These are phyloP conservation scores for Oxycera nigricornis DNA, from an alignment of 2,888 invertebrate genomes.

Conservation along the genomic window DNA sequence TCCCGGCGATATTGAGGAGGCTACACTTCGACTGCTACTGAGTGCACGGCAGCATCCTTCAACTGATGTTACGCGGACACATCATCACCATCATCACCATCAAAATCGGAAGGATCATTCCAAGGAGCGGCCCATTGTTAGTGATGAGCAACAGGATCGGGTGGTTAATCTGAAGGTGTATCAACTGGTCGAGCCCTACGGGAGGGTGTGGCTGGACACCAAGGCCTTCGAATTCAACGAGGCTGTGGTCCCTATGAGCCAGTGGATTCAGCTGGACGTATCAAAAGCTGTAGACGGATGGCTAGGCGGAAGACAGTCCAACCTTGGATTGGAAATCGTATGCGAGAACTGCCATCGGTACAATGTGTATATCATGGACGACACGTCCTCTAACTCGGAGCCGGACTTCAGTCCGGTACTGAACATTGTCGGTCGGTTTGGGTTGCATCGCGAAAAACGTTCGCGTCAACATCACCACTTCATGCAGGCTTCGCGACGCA, in stretches of 20 bases:
- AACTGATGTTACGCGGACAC: background rate
- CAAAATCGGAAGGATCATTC: conserved; percentile 35
- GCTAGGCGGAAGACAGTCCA: conserved; percentile 60
- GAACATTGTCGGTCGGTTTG: conserved; percentile 57
- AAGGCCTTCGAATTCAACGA: conserved; percentile 58
- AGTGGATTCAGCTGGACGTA: conserved; percentile 70
- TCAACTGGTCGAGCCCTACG: conserved; percentile 53
- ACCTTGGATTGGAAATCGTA: conserved; percentile 65
- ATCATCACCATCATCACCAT: conserved; percentile 11
- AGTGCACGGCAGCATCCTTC: conserved; percentile 52
- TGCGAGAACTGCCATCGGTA: conserved; percentile 62
- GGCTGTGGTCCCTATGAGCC: conserved; percentile 51
- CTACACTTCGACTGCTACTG: conserved; percentile 56
- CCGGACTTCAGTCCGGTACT: conserved; percentile 54
- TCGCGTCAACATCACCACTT: conserved; percentile 48
- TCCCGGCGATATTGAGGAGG: conserved; percentile 55
- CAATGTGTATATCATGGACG: conserved; percentile 58
- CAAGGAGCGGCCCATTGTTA: conserved; percentile 22
- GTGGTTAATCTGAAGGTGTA: conserved; percentile 53
- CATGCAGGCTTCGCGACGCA: conserved; percentile 50
- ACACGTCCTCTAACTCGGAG: conserved; percentile 46
- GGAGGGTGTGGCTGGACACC: conserved; percentile 57
- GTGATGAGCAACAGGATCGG: background rate
- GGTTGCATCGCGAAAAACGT: conserved; percentile 52
- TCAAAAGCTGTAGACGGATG: conserved; percentile 64